A percentile compares a stretch with the other conserved stretches of the same genome.
Conservation (phyloP, 2,797 vertebrate species). For the Loris lydekkerianus region DNA sequence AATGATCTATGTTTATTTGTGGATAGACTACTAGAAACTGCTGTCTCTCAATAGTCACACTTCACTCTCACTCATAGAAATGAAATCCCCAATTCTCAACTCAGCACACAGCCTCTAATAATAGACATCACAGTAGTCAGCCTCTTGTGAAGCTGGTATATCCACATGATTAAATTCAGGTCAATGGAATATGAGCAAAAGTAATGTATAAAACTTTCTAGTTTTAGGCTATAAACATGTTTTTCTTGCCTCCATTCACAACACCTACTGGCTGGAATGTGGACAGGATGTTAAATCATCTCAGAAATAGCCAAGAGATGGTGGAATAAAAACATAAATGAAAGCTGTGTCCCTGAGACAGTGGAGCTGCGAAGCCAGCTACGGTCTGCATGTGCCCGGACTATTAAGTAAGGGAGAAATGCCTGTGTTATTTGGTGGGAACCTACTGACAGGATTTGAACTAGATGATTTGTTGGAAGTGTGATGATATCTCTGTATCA, state of each 20-base stretch:
- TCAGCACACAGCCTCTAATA: background rate
- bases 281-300: background rate
- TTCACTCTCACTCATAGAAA: background rate
- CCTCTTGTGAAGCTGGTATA: background rate
- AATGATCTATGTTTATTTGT: background rate
- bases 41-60: background rate
- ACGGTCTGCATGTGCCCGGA: background rate
- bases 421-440: background rate
- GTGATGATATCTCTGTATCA: background rate
- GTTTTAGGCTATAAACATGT: background rate
- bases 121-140: background rate
- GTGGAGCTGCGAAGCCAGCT: background rate
- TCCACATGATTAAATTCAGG: background rate
- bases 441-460: background rate
- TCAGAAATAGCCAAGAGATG: background rate
- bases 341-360: background rate
- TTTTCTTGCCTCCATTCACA: background rate
- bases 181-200: background rate
- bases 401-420: background rate
- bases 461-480: background rate
- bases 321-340: background rate
- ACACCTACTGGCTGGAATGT: background rate
- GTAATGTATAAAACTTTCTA: background rate
- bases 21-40: background rate
- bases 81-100: background rate